Evolutionary conservation across 23 tunicate genomes (phyloP).

Genomic region (Ascidia mentula): DNA sequence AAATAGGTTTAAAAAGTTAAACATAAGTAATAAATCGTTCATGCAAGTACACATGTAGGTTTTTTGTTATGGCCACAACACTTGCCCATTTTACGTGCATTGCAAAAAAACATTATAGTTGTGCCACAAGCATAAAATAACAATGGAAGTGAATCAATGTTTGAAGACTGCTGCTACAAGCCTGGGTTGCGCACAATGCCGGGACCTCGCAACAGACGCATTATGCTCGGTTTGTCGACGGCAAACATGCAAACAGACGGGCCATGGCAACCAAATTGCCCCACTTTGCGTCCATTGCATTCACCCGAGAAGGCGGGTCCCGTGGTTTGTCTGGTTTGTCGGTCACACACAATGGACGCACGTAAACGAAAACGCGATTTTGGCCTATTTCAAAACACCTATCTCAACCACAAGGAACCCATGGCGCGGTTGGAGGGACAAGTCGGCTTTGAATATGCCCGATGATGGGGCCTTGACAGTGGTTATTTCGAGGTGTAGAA

Average conservation of each 20-base stretch:
- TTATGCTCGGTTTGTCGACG: neutral
- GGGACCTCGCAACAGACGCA: no score
- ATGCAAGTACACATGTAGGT: no score
- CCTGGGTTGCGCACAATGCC: no score
- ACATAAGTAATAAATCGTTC: no score
- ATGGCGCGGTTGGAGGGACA: neutral
- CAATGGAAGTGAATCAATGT: no score
- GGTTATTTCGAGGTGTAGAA: neutral
- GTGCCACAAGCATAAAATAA: no score
- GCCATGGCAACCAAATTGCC: conserved; percentile 1
- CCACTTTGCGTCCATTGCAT: neutral
- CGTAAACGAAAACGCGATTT: conserved; percentile 3
- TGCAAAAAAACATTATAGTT: no score
- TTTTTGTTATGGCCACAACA: no score
- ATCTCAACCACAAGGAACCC: neutral
- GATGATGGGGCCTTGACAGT: neutral
- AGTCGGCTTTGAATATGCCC: conserved; percentile 1
- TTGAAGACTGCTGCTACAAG: no score
- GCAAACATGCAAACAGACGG: neutral
- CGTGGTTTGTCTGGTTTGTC: neutral
- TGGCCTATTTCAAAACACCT: neutral
- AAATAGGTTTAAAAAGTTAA: no score
- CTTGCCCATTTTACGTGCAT: no score
- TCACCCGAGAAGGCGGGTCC: neutral
- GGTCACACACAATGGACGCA: neutral